Conservation (phyloP, 2,113 vertebrate species). For the Tonatia bakeri region DNA sequence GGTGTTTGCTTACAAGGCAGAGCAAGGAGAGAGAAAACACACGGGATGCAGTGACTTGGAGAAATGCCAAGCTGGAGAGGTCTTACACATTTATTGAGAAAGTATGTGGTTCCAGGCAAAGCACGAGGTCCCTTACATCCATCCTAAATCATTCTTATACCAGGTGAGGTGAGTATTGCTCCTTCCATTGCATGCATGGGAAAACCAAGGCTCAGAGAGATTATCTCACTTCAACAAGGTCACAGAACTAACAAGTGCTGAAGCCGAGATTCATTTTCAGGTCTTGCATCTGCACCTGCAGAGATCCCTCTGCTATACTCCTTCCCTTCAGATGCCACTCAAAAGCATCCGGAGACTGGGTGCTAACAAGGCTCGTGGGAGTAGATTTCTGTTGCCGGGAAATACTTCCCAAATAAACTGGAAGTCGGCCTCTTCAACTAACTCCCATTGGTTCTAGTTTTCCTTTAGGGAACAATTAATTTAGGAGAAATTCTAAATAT, state of each 20-base stretch:
- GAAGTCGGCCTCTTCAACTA: constrained; percentile 1
- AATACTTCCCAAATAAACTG: background rate
- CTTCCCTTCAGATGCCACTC: background rate
- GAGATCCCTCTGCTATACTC: background rate
- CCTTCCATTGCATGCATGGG: background rate
- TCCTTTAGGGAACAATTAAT: background rate
- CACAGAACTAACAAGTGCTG: background rate
- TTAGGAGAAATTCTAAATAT: constrained; percentile 2
- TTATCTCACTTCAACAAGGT: background rate
- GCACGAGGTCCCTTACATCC: background rate
- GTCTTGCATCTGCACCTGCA: background rate
- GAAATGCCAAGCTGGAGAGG: background rate
- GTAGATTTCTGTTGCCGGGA: background rate
- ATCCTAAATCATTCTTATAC: background rate
- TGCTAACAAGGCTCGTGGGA: background rate
- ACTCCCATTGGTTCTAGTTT: background rate
- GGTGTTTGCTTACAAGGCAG: background rate
- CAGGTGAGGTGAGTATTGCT: background rate
- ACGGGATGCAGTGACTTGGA: background rate
- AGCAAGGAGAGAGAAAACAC: background rate
- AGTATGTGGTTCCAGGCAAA: background rate
- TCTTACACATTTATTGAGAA: background rate
- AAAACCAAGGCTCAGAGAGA: background rate
- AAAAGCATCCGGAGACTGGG: background rate
- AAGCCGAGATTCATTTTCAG: background rate